phyloP scores from a whole-genome alignment of 2,797 vertebrate species.

The Cichlasoma orientale region DNA sequence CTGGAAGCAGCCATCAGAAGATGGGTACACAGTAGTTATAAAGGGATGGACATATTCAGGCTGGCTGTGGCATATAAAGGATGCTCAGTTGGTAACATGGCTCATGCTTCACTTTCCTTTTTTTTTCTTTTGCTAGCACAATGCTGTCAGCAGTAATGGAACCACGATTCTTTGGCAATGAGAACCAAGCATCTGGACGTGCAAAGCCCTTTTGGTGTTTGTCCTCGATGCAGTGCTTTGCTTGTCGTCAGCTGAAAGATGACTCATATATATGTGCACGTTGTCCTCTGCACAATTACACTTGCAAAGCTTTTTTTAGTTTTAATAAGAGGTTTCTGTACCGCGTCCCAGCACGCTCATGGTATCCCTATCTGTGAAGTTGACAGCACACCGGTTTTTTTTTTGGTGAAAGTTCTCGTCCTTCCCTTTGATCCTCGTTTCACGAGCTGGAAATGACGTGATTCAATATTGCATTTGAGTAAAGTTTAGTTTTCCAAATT shows the following conservation, averaged over 20 bases:
- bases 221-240: slow-evolving; percentile 4
- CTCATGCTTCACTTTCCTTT: neutral
- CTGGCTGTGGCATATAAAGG: neutral
- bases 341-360: neutral
- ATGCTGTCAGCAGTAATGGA: neutral
- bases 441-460: slow-evolving; percentile 35
- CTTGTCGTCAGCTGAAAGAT: slow-evolving; percentile 33
- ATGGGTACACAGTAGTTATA: no score
- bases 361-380: slow-evolving; percentile 11
- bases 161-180: neutral
- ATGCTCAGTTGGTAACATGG: neutral
- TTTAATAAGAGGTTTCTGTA: slow-evolving; percentile 45
- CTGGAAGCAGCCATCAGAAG: no score
- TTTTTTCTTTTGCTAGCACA: neutral
- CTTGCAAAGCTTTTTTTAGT: slow-evolving; percentile 61
- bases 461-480: slow-evolving; percentile 25
- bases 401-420: neutral
- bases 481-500: slow-evolving; percentile 21
- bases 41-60: no score
- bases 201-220: slow-evolving; percentile 13
- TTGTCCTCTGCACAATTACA: slow-evolving; percentile 40
- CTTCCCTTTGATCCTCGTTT: slow-evolving; percentile 32
- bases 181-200: slow-evolving; percentile 23
- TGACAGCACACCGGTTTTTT: slow-evolving; percentile 1
- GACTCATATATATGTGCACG: slow-evolving; percentile 48